Evolutionary conservation across 1,140 invertebrate species (phyloP), one percentile per base, ranked within the genome.

Genomic region (Apocrypta bakeri): DNA sequence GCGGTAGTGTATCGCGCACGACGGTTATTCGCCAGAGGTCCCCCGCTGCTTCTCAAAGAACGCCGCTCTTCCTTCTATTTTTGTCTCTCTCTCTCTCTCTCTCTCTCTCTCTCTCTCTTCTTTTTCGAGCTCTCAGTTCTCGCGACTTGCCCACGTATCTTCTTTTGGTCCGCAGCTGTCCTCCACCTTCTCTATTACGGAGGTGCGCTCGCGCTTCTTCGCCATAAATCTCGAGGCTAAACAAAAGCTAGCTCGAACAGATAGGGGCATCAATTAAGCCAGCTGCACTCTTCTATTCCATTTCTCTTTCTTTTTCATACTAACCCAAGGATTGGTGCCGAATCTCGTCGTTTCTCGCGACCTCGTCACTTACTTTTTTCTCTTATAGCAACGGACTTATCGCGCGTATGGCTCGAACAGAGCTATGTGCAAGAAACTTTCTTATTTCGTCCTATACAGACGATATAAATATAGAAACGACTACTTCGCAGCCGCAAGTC

Each of bases 21-120:
- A 80, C 31, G 61, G 48, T 69, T 56, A 56, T 83, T 71, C 71
- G 66, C 80, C 63, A 76, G 77, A 76, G 72, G 12, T 71, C 48
- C 66, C 75, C 66, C 40, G 74, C 31, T 76, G 82, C 24, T 87
- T 80, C 69, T 87, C 89, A 90, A 89, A 90, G 88, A 90, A 84
- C 80, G 85, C 73, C 83, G 82, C 87, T 83, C 87, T 86, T 48
- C 29, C 40, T 14, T 73, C 24, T 29, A 29, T 56, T 29, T 48
- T 17, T 75, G 14, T 24, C 25, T 42, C 63, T 40, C 40, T 29
- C 33, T 66, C 61, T 66, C 31, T 56, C 40, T n/a, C 31, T 17
- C 33, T 73, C 71, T 9, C 25, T n/a, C 33, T 37, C 17, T 42
- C 12, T 25, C 71, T 4, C 24, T 42, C 42, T 48, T 17, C 24